A percentile compares a stretch with the other conserved stretches of the same genome.
phyloP scores from a whole-genome alignment of 2,888 invertebrate species.

The Drosophila infuscata region DNA sequence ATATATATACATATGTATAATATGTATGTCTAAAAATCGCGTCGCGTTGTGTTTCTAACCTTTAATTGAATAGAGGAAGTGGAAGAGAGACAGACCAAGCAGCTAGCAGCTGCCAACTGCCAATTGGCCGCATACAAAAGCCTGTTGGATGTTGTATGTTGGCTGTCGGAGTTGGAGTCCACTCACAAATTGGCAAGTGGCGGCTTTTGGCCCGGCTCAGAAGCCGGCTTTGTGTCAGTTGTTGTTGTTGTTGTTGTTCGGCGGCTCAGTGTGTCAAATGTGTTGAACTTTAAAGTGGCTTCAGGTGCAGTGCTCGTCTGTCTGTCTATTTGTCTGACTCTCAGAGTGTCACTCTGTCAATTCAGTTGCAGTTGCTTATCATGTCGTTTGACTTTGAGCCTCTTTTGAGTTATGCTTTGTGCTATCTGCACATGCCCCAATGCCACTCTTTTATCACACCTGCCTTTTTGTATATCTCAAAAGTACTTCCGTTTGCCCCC shows the following conservation, averaged over 20 bases:
- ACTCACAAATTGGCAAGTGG: slow-evolving; percentile 50
- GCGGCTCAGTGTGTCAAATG: slow-evolving; percentile 67
- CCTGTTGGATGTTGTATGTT: slow-evolving; percentile 9
- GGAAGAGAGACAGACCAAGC: slow-evolving; percentile 11
- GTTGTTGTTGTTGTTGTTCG: slow-evolving; percentile 36
- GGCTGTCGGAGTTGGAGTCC: slow-evolving; percentile 34
- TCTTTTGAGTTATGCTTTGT: slow-evolving; percentile 69
- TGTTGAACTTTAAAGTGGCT: slow-evolving; percentile 76
- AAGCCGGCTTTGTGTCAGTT: slow-evolving; percentile 73
- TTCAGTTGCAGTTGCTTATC: slow-evolving; percentile 67
- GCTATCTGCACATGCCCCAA: slow-evolving; percentile 61
- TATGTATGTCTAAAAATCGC: slow-evolving; percentile 9
- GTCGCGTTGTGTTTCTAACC: slow-evolving; percentile 54
- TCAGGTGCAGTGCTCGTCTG: slow-evolving; percentile 51
- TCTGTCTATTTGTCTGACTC: slow-evolving; percentile 32
- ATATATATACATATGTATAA: slow-evolving; percentile 10
- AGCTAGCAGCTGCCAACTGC: slow-evolving; percentile 31
- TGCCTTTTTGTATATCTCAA: slow-evolving; percentile 57
- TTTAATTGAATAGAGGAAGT: slow-evolving; percentile 60
- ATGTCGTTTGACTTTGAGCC: slow-evolving; percentile 74
- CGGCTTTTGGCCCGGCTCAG: slow-evolving; percentile 38
- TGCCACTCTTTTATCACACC: slow-evolving; percentile 68
- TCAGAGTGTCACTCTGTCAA: slow-evolving; percentile 34
- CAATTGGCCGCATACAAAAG: slow-evolving; percentile 33
- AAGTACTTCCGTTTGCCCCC: slow-evolving; percentile 28